A percentile compares a stretch with the other conserved stretches of the same genome.
Conservation (phyloP, 2,888 invertebrate genomes). For the Biston betularia region DNA sequence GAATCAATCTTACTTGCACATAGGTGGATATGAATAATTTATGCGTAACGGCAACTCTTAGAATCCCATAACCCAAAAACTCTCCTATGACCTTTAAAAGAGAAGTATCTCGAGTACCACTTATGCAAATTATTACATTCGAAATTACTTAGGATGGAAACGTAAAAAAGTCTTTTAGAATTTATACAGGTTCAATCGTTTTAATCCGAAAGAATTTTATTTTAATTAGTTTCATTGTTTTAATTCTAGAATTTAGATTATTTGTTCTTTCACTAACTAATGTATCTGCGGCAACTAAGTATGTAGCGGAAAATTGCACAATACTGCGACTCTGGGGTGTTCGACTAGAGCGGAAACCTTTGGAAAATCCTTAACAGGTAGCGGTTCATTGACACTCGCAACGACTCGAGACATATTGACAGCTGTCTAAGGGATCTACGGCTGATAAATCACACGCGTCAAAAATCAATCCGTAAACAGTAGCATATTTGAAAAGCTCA, state of each 20-base stretch:
- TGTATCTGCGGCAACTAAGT: background rate
- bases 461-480: conserved; percentile 13
- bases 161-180: conserved; percentile 2
- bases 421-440: conserved; percentile 17
- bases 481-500: background rate
- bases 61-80: conserved; percentile 28
- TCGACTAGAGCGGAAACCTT: background rate
- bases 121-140: conserved; percentile 35
- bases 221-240: too few species aligned
- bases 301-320: background rate
- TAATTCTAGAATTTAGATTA: too few species aligned
- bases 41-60: conserved; percentile 31
- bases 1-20: background rate
- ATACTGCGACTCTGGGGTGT: background rate
- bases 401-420: conserved; percentile 22
- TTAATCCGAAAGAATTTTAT: too few species aligned
- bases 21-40: conserved; percentile 27
- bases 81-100: conserved; percentile 27
- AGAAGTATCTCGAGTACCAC: conserved; percentile 12
- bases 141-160: conserved; percentile 27
- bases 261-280: background rate
- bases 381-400: conserved; percentile 12
- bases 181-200: too few species aligned
- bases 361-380: background rate
- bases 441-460: conserved; percentile 23